phyloP scores from a whole-genome alignment of 2,888 invertebrate species.

The Callosobruchus maculatus region DNA sequence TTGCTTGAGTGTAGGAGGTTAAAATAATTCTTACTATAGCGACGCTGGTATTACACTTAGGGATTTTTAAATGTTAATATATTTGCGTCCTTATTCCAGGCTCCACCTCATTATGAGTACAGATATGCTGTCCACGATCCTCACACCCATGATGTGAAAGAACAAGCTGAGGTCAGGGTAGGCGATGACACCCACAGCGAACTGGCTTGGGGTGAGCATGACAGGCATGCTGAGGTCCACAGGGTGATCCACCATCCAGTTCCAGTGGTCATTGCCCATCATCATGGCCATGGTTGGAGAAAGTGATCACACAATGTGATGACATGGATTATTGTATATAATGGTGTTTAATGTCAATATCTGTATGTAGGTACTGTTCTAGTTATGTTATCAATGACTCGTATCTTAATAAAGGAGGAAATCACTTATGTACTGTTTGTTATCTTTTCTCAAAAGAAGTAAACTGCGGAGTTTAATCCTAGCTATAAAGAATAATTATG shows the following conservation, averaged over 20 bases:
- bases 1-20: no score
- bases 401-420: background rate
- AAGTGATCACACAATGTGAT: background rate
- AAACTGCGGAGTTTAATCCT: no score
- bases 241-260: constrained; percentile 8
- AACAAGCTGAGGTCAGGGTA: constrained; percentile 25
- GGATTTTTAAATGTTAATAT: no score
- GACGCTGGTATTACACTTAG: no score
- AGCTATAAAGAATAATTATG: no score
- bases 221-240: constrained; percentile 12
- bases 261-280: background rate
- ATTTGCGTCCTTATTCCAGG: constrained; percentile 15
- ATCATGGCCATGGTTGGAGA: background rate
- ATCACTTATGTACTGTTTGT: no score
- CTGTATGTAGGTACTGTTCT: background rate
- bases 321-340: background rate
- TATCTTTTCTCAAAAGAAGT: no score
- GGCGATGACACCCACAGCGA: constrained; percentile 22
- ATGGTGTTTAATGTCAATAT: background rate
- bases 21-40: no score
- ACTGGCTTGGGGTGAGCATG: constrained; percentile 11
- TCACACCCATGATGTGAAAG: constrained; percentile 28
- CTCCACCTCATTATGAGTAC: constrained; percentile 30
- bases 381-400: background rate
- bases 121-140: constrained; percentile 28